phyloP scores from a whole-genome alignment of 2,888 invertebrate genomes.

The Lampropteryx suffumata region DNA sequence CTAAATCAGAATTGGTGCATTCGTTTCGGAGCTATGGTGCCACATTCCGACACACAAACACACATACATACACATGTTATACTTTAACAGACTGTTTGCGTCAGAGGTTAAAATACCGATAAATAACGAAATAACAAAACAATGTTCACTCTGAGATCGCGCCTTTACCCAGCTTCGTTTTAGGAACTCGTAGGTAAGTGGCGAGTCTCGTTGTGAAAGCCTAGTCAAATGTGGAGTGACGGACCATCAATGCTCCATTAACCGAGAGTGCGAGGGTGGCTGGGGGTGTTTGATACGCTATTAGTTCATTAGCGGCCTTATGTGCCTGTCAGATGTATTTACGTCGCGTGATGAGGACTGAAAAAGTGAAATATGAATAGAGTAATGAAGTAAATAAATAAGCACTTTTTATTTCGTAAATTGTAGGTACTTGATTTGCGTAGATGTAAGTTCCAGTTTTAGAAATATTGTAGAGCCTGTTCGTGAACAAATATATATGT shows the following conservation, averaged over 20 bases:
- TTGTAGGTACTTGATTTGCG: too few relatives aligned
- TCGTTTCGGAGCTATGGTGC: too few relatives aligned
- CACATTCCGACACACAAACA: too few relatives aligned
- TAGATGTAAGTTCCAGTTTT: too few relatives aligned
- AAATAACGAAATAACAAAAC: too few relatives aligned
- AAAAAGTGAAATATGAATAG: constrained; percentile 2
- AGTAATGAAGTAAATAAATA: not conserved
- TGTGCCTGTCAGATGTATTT: constrained; percentile 52
- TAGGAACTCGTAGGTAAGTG: constrained; percentile 46
- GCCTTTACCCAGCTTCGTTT: constrained; percentile 40
- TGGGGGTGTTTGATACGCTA: constrained; percentile 73
- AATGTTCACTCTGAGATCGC: not conserved
- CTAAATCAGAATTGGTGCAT: too few relatives aligned
- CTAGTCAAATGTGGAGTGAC: constrained; percentile 80
- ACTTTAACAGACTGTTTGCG: too few relatives aligned
- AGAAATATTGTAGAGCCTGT: too few relatives aligned
- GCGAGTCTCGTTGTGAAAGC: constrained; percentile 71
- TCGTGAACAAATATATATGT: too few relatives aligned
- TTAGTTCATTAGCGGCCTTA: constrained; percentile 75
- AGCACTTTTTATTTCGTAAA: too few relatives aligned
- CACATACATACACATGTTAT: too few relatives aligned
- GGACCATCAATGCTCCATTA: constrained; percentile 79
- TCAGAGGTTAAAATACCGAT: too few relatives aligned
- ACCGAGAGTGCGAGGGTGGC: constrained; percentile 51
- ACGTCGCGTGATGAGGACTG: constrained; percentile 20